phyloP scores from a whole-genome alignment of 1,140 invertebrate species.

The Drosophila obscura region DNA sequence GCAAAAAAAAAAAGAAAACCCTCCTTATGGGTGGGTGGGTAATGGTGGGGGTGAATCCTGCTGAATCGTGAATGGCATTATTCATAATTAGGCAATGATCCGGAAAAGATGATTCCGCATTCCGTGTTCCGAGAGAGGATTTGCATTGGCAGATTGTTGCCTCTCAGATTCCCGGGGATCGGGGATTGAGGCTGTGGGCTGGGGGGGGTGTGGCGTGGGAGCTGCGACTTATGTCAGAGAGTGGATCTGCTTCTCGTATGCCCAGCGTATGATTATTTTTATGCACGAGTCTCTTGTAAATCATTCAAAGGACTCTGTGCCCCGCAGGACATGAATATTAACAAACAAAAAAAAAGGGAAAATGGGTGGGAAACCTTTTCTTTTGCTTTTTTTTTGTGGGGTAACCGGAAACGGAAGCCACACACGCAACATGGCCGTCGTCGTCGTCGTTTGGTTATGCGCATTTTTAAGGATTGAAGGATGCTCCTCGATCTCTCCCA shows the following conservation, averaged over 20 bases:
- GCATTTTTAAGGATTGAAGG: slow-evolving; percentile 67
- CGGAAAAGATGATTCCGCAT: slow-evolving; percentile 81
- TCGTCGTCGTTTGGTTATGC: slow-evolving; percentile 59
- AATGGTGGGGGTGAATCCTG: too few species aligned
- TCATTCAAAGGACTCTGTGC: slow-evolving; percentile 46
- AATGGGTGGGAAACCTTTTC: slow-evolving; percentile 12
- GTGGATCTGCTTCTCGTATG: slow-evolving; percentile 34
- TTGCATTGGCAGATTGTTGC: slow-evolving; percentile 54
- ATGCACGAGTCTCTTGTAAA: slow-evolving; percentile 39
- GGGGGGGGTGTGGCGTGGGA: slow-evolving; percentile 23
- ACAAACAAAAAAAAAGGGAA: slow-evolving; percentile 29
- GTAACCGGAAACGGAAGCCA: slow-evolving; percentile 52
- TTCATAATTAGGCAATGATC: slow-evolving; percentile 81
- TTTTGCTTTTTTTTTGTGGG: slow-evolving; percentile 9
- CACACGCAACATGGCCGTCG: slow-evolving; percentile 34
- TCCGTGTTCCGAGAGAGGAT: slow-evolving; percentile 67
- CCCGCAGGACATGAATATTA: slow-evolving; percentile 67
- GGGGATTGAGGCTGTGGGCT: too few species aligned
- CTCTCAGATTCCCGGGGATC: too few species aligned
- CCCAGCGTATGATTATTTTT: slow-evolving; percentile 42
- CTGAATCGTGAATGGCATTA: slow-evolving; percentile 69
- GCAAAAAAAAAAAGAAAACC: not conserved
- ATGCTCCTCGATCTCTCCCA: slow-evolving; percentile 1
- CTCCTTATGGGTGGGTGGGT: not conserved
- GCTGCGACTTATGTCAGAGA: slow-evolving; percentile 60